Conservation (phyloP, 2,113 vertebrate genomes). For the Brevimyrus niger region DNA sequence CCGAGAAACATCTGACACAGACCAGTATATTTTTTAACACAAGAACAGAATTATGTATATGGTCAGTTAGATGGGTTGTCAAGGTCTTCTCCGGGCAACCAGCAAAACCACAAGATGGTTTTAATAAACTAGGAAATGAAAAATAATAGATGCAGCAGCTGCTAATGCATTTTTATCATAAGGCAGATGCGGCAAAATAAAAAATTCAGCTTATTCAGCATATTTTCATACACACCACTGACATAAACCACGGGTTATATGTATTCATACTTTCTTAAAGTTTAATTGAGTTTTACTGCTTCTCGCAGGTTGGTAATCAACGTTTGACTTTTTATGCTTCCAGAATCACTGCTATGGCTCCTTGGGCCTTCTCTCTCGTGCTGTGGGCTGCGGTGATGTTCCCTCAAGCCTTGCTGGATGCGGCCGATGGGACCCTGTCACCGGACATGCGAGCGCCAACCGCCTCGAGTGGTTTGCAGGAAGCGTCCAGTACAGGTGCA, state of each 20-base stretch:
- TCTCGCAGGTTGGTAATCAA: neutral
- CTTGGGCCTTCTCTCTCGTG: neutral
- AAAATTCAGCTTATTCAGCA: neutral
- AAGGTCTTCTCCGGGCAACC: neutral
- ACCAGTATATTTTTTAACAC: neutral
- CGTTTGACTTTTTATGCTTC: conserved; percentile 21
- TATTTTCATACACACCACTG: neutral
- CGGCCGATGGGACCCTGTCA: neutral
- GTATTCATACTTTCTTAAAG: neutral
- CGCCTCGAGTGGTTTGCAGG: neutral
- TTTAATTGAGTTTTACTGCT: neutral
- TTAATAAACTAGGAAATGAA: neutral
- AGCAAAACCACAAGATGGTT: neutral
- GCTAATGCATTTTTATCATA: neutral
- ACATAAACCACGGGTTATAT: neutral
- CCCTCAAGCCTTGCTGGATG: neutral
- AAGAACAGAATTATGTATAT: neutral
- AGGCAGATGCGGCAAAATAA: neutral
- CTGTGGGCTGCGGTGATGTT: conserved; percentile 26
- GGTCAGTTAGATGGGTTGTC: neutral
- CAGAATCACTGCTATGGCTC: conserved; percentile 37
- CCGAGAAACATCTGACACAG: too few relatives aligned
- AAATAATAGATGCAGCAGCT: neutral
- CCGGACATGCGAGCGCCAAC: neutral
- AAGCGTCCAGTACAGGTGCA: neutral